A percentile compares a stretch with the other conserved stretches of the same genome.
phyloP scores from a whole-genome alignment of 1,140 invertebrate genomes.

The Drosophila carrolli region DNA sequence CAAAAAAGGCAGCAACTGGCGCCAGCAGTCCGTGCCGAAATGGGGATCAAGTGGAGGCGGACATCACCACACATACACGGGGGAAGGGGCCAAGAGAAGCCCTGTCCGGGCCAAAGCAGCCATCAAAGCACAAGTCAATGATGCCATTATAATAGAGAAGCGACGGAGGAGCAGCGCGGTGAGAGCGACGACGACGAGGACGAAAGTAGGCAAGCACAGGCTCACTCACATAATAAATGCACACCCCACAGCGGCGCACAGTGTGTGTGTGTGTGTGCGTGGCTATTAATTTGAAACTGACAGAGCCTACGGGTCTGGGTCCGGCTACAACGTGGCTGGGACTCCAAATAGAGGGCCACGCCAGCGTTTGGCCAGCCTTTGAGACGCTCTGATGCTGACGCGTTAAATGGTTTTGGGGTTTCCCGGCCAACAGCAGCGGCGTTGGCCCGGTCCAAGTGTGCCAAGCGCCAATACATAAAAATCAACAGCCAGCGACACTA shows the following conservation, averaged over 20 bases:
- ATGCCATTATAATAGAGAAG: constrained; percentile 72
- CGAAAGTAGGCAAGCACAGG: constrained; percentile 52
- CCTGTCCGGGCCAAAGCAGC: constrained; percentile 46
- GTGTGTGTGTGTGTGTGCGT: constrained; percentile 42
- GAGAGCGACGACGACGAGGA: constrained; percentile 5
- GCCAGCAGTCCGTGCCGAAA: constrained; percentile 42
- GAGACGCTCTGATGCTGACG: constrained; percentile 74
- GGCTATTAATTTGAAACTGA: constrained; percentile 81
- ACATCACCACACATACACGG: constrained; percentile 1
- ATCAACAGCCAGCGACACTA: constrained; percentile 62
- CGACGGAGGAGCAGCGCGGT: constrained; percentile 6
- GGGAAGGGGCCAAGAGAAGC: constrained; percentile 11
- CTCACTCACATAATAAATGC: constrained; percentile 39
- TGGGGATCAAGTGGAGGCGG: constrained; percentile 36
- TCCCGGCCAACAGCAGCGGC: constrained; percentile 60
- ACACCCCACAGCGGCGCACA: constrained; percentile 30
- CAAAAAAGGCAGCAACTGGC: constrained; percentile 57
- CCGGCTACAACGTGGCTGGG: constrained; percentile 60
- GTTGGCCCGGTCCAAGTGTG: constrained; percentile 62
- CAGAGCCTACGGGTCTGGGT: constrained; percentile 60
- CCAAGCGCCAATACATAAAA: constrained; percentile 74
- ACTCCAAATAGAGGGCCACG: constrained; percentile 21
- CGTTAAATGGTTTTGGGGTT: constrained; percentile 77
- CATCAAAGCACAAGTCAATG: constrained; percentile 75
- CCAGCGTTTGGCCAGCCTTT: constrained; percentile 66